These are phyloP conservation scores for Strix aluco DNA, from an alignment of 2,113 vertebrate genomes.

Conservation along the genomic window DNA sequence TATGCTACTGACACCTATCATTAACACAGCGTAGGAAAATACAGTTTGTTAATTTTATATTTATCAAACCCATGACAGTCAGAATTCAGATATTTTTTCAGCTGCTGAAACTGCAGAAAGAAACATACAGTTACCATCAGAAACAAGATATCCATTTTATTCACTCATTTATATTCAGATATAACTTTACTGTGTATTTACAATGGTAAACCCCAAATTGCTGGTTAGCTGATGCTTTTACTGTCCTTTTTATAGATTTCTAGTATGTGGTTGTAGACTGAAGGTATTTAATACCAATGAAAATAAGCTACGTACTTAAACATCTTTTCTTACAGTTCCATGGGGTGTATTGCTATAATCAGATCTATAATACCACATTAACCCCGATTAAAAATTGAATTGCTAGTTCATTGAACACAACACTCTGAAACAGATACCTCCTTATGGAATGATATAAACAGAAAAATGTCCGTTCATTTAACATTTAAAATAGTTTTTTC, in stretches of 20 bases:
- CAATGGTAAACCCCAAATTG: not conserved
- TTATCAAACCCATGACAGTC: not conserved
- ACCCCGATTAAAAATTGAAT: conserved; percentile 3
- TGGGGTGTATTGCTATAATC: not conserved
- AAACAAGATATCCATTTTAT: not conserved
- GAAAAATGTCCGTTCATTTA: not conserved
- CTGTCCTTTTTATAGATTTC: not conserved
- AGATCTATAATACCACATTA: not conserved
- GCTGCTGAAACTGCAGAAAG: not conserved
- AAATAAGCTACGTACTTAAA: not conserved
- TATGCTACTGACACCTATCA: not conserved
- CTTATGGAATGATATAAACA: not conserved
- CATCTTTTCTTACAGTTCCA: not conserved
- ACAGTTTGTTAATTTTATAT: not conserved
- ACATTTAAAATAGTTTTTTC: not conserved
- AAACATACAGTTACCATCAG: not conserved
- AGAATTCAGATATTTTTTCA: not conserved
- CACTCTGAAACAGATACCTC: not conserved
- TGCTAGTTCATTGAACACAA: not conserved
- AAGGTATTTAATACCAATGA: not conserved
- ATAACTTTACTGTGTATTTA: not conserved
- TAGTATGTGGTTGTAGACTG: not conserved
- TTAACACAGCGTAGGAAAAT: not conserved
- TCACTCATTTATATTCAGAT: not conserved
- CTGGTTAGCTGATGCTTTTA: not conserved